Conservation (phyloP, 2,888 invertebrate genomes). For the Coenonympha arcania region DNA sequence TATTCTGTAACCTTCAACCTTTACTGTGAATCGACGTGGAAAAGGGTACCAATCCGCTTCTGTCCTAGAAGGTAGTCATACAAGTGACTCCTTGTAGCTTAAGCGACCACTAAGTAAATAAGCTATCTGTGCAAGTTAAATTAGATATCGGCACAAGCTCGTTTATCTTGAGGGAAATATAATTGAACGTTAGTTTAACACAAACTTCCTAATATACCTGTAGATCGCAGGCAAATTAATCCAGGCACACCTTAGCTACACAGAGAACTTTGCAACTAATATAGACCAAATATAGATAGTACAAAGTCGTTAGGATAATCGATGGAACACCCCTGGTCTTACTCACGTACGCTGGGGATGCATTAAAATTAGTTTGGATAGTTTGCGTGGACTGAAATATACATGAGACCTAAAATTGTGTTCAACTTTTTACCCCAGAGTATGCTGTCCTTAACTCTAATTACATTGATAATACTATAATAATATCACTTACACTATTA, state of each 20-base stretch:
- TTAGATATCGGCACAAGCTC: too few species aligned
- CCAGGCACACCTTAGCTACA: not conserved
- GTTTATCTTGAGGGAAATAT: too few species aligned
- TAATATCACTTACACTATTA: too few species aligned
- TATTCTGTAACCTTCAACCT: too few species aligned
- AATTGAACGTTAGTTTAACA: not conserved
- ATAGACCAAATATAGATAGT: not conserved
- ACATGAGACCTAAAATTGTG: not conserved
- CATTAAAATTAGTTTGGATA: constrained; percentile 5
- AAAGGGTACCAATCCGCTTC: too few species aligned
- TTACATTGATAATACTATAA: too few species aligned
- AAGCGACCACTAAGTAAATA: too few species aligned
- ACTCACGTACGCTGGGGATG: constrained; percentile 5
- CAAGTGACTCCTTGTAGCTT: too few species aligned
- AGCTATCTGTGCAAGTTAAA: too few species aligned
- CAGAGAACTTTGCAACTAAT: not conserved
- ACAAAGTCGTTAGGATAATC: constrained; percentile 16
- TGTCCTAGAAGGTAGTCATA: too few species aligned
- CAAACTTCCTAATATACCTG: not conserved
- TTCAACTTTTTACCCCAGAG: not conserved
- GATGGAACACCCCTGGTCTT: constrained; percentile 11
- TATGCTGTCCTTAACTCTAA: too few species aligned
- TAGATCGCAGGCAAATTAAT: not conserved
- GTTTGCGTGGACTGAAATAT: not conserved
- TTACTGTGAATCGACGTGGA: too few species aligned